Base-by-base conservation (phyloP, 2,888 invertebrate species). In the Unio pictorum region DNA sequence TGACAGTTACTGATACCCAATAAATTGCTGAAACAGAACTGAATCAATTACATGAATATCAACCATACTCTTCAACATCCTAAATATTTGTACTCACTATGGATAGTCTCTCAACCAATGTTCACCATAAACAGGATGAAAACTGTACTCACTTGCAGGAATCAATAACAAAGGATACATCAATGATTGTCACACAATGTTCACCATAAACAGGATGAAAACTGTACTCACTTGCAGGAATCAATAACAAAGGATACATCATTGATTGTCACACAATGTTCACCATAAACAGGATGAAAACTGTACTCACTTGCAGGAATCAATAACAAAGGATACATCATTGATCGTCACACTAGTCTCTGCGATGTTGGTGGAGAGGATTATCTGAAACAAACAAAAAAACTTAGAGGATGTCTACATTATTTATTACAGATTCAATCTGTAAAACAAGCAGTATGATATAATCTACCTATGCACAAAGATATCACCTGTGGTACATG, bases 211-310 rank as follows among this genome's bases (percentile, higher is more conserved):
- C 0, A 55, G 15, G 45, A n/a, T 8, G 55, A 61, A 58, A 18
- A 67, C 20, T 8, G n/a, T n/a, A 86, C 91, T 86, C 83, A 91
- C 91, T 98, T 98, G 91, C 99, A 98, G 61, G 95, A 95, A 89
- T 99, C 99, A 73, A 99, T 95, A 0, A 99, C 99, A 91, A 95
- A 99, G 1, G 99, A 98, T 3, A 99, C 97, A 88, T 99, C 99
- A 90, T 99, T 95, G 81, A 99, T 99, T 0, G 99, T 99, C 80
- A 99, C 96, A 8, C n/a, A 56, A 15, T 23, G 20, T 28, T 28
- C 18, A 30, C 28, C 3, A 61, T 61, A 8, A 26, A 61, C 0
- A 55, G 15, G 45, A n/a, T 8, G 55, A 61, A 58, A 18, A 67
- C 20, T 8, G n/a, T n/a, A 86, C 91, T 86, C 83, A 91, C 91